phyloP scores from a whole-genome alignment of 2,888 invertebrate genomes.

The Dolichomitus sp. region DNA sequence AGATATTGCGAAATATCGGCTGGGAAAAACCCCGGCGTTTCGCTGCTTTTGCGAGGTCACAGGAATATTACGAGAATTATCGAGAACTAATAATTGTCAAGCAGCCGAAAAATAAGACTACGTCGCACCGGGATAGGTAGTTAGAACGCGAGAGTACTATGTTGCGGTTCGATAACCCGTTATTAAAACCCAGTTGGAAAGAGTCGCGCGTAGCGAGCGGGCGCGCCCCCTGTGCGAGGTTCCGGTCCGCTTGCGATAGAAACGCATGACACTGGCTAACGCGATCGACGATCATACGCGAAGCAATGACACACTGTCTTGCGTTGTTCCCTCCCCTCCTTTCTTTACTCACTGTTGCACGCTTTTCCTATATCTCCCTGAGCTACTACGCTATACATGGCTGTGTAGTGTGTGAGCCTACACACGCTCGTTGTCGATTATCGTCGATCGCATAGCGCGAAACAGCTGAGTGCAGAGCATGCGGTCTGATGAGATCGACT shows the following conservation, averaged over 20 bases:
- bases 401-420: not conserved
- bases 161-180: slow-evolving; percentile 65
- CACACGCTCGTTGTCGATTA: slow-evolving; percentile 32
- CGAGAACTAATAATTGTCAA: not conserved
- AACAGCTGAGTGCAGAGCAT: slow-evolving; percentile 40
- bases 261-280: slow-evolving; percentile 59
- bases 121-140: not conserved
- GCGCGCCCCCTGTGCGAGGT: slow-evolving; percentile 37
- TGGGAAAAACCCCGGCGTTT: slow-evolving; percentile 2
- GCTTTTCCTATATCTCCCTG: slow-evolving; percentile 2
- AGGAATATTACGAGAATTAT: not conserved
- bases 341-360: not conserved
- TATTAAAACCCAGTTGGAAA: slow-evolving; percentile 62
- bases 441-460: slow-evolving; percentile 28
- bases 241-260: slow-evolving; percentile 66
- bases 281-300: slow-evolving; percentile 32
- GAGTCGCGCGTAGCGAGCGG: slow-evolving; percentile 45
- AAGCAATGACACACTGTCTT: slow-evolving; percentile 32
- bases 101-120: slow-evolving; percentile 22
- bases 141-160: slow-evolving; percentile 16
- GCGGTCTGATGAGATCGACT: slow-evolving; percentile 27
- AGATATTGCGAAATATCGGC: slow-evolving; percentile 5
- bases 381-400: not conserved
- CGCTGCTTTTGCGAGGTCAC: not conserved
- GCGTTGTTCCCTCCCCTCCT: slow-evolving; percentile 9